A percentile compares a stretch with the other conserved stretches of the same genome.
These are phyloP conservation scores for Oncorhynchus kisutch DNA, from an alignment of 2,113 vertebrate genomes.

Conservation along the genomic window DNA sequence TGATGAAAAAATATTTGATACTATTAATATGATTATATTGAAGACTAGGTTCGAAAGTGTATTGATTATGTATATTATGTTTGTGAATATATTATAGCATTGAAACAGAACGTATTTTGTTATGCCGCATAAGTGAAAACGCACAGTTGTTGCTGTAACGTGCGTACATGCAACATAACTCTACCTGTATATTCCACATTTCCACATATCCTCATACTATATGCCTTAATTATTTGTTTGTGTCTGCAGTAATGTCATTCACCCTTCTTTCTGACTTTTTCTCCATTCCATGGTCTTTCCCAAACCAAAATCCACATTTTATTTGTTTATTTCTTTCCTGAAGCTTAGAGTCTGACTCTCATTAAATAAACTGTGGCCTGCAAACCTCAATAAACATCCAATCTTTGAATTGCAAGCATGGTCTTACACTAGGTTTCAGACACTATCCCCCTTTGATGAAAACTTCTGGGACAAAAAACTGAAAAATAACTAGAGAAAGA, in stretches of 20 bases:
- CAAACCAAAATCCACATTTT: conserved; percentile 28
- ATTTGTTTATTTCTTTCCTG: conserved; percentile 24
- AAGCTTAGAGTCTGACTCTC: conserved; percentile 66
- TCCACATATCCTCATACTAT: too few species aligned
- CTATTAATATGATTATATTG: background rate
- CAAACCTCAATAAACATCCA: conserved; percentile 76
- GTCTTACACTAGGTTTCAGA: conserved; percentile 72
- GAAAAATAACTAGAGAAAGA: conserved; percentile 77
- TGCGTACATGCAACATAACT: too few species aligned
- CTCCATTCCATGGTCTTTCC: conserved; percentile 27
- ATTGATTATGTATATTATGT: too few species aligned
- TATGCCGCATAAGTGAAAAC: too few species aligned
- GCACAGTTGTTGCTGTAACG: too few species aligned
- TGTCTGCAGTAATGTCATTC: background rate
- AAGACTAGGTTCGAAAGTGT: too few species aligned
- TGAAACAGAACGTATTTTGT: too few species aligned
- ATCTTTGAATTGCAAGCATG: conserved; percentile 76
- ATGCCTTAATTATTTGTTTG: background rate
- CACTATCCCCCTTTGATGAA: conserved; percentile 75
- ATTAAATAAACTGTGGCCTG: conserved; percentile 74
- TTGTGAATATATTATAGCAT: too few species aligned
- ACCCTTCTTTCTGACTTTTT: background rate
- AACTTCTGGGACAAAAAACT: conserved; percentile 76
- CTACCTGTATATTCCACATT: too few species aligned
- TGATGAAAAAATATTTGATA: conserved; percentile 24